Conservation (phyloP, 2,888 invertebrate species). For the Hylaea fasciaria region DNA sequence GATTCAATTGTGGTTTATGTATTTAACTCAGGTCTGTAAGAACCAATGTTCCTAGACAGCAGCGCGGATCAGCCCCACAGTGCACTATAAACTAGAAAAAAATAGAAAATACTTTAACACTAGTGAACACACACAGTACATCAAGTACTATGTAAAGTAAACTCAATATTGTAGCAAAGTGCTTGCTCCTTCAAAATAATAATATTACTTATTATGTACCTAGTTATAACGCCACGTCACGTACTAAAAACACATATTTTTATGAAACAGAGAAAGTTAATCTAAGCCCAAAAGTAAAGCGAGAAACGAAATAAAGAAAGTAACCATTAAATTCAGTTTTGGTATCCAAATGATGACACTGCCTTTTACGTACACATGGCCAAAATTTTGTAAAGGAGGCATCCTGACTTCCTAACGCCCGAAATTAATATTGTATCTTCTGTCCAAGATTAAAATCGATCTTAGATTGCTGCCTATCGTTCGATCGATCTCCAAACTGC, state of each 20-base stretch:
- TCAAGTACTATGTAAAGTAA: neutral
- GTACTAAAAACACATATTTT: neutral
- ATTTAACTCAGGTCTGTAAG: too few species aligned
- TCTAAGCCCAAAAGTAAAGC: slow-evolving; percentile 9
- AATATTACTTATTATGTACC: too few species aligned
- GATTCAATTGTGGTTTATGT: too few species aligned
- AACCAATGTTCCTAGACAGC: too few species aligned
- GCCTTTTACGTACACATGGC: neutral
- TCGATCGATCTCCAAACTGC: too few species aligned
- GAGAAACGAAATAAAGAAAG: slow-evolving; percentile 12
- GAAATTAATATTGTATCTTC: too few species aligned
- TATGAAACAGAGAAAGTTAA: slow-evolving; percentile 7
- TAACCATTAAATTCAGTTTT: neutral
- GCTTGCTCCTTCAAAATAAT: slow-evolving; percentile 1
- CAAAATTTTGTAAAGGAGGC: neutral
- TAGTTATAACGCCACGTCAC: too few species aligned
- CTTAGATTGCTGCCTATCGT: too few species aligned
- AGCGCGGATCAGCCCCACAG: neutral
- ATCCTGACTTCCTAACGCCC: too few species aligned
- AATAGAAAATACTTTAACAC: too few species aligned
- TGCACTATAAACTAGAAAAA: slow-evolving; percentile 3
- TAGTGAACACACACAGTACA: too few species aligned
- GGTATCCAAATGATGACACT: neutral
- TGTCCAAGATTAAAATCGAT: too few species aligned
- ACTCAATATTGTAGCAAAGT: neutral